phyloP scores from a whole-genome alignment of 2,797 vertebrate genomes.

The Melanotaenia nigrans region DNA sequence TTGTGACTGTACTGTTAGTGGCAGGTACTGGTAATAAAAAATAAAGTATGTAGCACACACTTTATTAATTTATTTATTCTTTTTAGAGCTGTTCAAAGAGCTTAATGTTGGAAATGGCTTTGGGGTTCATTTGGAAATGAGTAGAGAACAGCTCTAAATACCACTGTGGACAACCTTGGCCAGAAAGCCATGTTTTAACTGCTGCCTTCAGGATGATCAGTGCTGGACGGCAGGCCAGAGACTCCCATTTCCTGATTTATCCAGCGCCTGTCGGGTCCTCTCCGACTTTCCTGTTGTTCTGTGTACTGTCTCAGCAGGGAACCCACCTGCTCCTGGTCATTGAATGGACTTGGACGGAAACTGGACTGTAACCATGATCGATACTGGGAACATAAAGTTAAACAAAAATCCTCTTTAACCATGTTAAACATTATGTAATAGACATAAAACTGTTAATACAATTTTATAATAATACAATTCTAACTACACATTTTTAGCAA shows the following conservation, averaged over 20 bases:
- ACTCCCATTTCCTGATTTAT: slow-evolving; percentile 45
- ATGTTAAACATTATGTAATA: neutral
- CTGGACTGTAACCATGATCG: slow-evolving; percentile 82
- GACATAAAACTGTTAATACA: too few species aligned
- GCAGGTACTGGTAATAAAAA: slow-evolving; percentile 36
- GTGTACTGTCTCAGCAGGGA: slow-evolving; percentile 78
- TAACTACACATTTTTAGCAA: too few species aligned
- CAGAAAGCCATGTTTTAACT: slow-evolving; percentile 67
- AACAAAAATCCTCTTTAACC: neutral
- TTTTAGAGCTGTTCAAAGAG: slow-evolving; percentile 35
- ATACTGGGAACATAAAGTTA: slow-evolving; percentile 77
- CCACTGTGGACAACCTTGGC: slow-evolving; percentile 52
- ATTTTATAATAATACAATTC: too few species aligned
- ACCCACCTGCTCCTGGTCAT: slow-evolving; percentile 86
- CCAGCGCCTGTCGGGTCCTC: slow-evolving; percentile 74
- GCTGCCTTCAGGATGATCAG: slow-evolving; percentile 66
- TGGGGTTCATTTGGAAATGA: slow-evolving; percentile 50
- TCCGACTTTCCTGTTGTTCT: slow-evolving; percentile 77
- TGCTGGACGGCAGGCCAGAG: slow-evolving; percentile 60
- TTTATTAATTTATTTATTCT: slow-evolving; percentile 9
- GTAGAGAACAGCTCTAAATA: slow-evolving; percentile 30
- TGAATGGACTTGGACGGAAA: slow-evolving; percentile 82
- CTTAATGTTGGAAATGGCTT: slow-evolving; percentile 10
- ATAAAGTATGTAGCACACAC: too few species aligned
- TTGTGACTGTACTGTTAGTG: slow-evolving; percentile 42